Evolutionary conservation across 2,888 invertebrate species (phyloP).

Genomic region (Electrophaes corylata): DNA sequence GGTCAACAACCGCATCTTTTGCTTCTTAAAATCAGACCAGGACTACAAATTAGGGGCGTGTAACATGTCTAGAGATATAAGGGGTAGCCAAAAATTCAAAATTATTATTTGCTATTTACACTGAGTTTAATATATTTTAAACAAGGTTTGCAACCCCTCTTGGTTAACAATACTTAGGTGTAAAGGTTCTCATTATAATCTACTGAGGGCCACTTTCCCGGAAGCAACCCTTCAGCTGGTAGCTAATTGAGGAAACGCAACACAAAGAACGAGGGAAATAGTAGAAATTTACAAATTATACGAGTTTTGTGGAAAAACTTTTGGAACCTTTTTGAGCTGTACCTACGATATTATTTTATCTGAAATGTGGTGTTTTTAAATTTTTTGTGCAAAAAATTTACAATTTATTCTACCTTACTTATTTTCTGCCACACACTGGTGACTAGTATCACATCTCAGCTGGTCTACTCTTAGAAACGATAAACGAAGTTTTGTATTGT

Average conservation of each 20-base stretch:
- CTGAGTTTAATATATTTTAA: background rate
- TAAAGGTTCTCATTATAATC: slow-evolving; percentile 39
- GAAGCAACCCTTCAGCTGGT: slow-evolving; percentile 36
- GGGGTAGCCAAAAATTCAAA: background rate
- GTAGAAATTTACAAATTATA: slow-evolving; percentile 17
- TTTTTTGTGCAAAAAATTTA: too few relatives aligned
- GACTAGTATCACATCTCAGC: too few relatives aligned
- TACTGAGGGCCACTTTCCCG: slow-evolving; percentile 36
- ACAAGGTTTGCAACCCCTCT: slow-evolving; percentile 20
- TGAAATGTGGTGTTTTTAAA: too few relatives aligned
- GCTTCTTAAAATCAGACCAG: too few relatives aligned
- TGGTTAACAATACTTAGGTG: slow-evolving; percentile 35
- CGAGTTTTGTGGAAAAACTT: slow-evolving; percentile 11
- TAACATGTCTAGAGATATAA: too few relatives aligned
- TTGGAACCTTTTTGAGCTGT: background rate
- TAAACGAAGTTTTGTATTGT: too few relatives aligned
- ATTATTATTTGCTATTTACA: background rate
- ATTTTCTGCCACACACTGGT: too few relatives aligned
- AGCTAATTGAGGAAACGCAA: slow-evolving; percentile 40
- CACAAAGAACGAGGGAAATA: slow-evolving; percentile 37
- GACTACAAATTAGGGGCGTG: too few relatives aligned
- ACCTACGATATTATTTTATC: too few relatives aligned
- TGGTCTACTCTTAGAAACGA: too few relatives aligned
- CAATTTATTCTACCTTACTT: too few relatives aligned
- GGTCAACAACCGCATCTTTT: too few relatives aligned